These are phyloP conservation scores for Tillus elongatus DNA, from an alignment of 2,888 invertebrate genomes.

Conservation along the genomic window DNA sequence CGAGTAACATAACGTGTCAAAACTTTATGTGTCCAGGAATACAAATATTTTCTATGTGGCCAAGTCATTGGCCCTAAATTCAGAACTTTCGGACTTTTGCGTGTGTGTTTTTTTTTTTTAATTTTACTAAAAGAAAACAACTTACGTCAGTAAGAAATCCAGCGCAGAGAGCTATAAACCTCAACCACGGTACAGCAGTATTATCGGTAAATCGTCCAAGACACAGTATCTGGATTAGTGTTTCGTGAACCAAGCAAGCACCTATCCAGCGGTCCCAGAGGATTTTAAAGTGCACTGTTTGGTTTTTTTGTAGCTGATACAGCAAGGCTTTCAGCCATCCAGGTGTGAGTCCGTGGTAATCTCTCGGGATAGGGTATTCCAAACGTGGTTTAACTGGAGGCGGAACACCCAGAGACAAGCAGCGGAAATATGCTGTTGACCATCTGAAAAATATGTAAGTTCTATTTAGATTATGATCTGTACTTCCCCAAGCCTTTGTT, in stretches of 20 bases:
- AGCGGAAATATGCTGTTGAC: conserved; percentile 75
- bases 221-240: conserved; percentile 58
- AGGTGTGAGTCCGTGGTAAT: conserved; percentile 65
- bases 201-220: conserved; percentile 59
- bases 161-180: conserved; percentile 66
- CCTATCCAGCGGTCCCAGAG: conserved; percentile 53
- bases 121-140: conserved; percentile 6
- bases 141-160: conserved; percentile 56
- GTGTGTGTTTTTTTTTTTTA: no score
- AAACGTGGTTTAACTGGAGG: conserved; percentile 74
- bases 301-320: conserved; percentile 55
- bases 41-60: no score
- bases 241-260: conserved; percentile 54
- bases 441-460: conserved; percentile 45
- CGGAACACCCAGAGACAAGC: conserved; percentile 63
- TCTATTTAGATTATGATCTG: no score
- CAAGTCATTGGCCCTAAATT: no score
- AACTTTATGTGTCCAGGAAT: no score
- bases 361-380: conserved; percentile 62
- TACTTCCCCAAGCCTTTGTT: no score
- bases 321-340: conserved; percentile 71
- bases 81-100: no score
- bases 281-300: conserved; percentile 36
- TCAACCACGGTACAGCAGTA: conserved; percentile 59
- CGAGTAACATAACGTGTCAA: no score